Evolutionary conservation across 92 coral and sea anemone genomes (phyloP), one percentile per base, ranked within the genome.

Genomic region (Meandrina meandrites): DNA sequence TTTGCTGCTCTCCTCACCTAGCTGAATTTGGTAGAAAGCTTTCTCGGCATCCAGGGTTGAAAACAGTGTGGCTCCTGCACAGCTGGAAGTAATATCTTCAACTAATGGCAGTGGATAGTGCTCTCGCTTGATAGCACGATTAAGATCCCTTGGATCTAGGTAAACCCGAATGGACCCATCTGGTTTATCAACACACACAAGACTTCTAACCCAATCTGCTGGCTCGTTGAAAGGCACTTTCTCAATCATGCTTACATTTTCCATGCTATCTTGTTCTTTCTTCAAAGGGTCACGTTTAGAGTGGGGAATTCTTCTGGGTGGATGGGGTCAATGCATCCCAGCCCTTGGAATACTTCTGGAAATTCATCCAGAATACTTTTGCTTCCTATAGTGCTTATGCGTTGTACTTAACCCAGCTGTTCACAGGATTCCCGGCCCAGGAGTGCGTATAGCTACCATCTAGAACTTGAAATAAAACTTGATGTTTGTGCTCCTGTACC

Each of bases 221-320:
- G 68, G 89, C 67, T 86, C 84, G 24, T 86, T 86, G 13, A 86
- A 31, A 53, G 84, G 84, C 1, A 58, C 83, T 78, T 79, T 86
- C 85, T 50, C 54, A 3, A 50, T 50, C 45, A 86, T 86, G 28
- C 78, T 73, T n/a, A 31, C 60, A 60, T 48, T 78, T 42, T 76
- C 89, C 89, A 78, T 86, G 19, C 84, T 66, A 36, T 78, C 84
- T 53, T 67, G 76, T 57, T 85, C 82, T 56, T 76, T 53, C 58
- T 53, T 56, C 27, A 85, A 76, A n/a, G 71, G 75, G 42, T 48
- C 90, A 21, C 84, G 72, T 53, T 72, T 73, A 0, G 86, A 82
- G 75, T 72, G 78, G 45, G 93, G 88, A 84, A 56, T 86, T 92
- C 82, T 22, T 24, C 31, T 17, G 67, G 90, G 90, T 32, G 95